Conservation (phyloP, 2,888 invertebrate genomes). For the Uloborus plumipes region DNA sequence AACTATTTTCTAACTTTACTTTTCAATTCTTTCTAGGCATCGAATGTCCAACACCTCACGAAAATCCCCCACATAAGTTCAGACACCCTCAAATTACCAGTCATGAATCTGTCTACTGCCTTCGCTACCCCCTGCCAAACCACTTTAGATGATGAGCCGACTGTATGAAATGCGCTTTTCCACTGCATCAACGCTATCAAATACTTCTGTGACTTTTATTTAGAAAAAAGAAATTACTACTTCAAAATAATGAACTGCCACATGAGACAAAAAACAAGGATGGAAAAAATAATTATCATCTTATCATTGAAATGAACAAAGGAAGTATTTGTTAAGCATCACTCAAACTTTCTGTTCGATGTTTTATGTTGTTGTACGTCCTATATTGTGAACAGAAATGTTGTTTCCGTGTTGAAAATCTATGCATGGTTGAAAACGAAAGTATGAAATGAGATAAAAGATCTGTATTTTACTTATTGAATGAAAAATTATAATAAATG, state of each 20-base stretch:
- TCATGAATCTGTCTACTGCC: conserved; percentile 35
- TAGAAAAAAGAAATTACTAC: conserved; percentile 19
- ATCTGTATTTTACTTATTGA: conserved; percentile 62
- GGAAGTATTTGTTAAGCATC: conserved; percentile 57
- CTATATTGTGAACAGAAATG: conserved; percentile 24
- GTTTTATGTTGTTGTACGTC: conserved; percentile 36
- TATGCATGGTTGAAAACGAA: conserved; percentile 30
- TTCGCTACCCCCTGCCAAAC: conserved; percentile 48
- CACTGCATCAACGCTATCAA: conserved; percentile 44
- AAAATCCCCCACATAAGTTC: conserved; percentile 19
- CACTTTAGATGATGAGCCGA: conserved; percentile 27
- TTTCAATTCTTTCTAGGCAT: conserved; percentile 22
- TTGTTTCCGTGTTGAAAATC: background rate
- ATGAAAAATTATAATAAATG: conserved; percentile 43
- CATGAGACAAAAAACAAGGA: conserved; percentile 6
- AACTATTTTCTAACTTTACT: background rate
- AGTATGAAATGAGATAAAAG: conserved; percentile 27
- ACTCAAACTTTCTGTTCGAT: conserved; percentile 39
- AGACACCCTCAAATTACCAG: conserved; percentile 42
- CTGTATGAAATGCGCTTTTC: conserved; percentile 51
- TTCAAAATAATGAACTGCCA: background rate
- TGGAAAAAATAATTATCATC: background rate
- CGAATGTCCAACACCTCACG: conserved; percentile 39
- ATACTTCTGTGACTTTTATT: conserved; percentile 51
- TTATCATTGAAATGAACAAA: background rate